Evolutionary conservation across 92 coral and sea anemone species (phyloP).

Genomic region (Umimayanthus chanpuru): DNA sequence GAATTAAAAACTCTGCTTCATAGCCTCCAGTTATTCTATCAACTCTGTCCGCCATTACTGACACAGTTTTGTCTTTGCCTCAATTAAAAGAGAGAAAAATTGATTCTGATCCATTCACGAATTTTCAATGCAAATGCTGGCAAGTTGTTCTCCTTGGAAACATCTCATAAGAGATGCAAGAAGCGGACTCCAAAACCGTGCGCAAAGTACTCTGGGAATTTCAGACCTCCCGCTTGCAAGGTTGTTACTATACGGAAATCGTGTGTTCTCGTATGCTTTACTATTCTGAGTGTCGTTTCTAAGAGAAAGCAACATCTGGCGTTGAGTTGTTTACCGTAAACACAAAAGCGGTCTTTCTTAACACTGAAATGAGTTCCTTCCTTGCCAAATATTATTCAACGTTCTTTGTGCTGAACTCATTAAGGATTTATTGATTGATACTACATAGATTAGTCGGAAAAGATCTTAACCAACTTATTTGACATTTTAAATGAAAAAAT

Average conservation of each 20-base stretch:
- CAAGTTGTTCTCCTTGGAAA: neutral
- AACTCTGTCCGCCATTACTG: slow-evolving; percentile 89
- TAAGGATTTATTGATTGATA: neutral
- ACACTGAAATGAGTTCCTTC: neutral
- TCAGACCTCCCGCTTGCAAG: neutral
- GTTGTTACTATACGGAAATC: neutral
- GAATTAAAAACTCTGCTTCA: slow-evolving; percentile 88
- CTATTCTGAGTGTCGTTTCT: neutral
- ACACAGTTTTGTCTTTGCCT: neutral
- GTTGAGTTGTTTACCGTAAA: neutral
- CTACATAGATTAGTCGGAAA: neutral
- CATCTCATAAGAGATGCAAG: neutral
- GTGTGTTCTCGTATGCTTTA: neutral
- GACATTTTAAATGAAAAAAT: neutral
- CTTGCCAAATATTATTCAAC: neutral
- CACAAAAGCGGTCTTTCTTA: neutral
- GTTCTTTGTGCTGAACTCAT: neutral
- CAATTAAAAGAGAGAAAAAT: neutral
- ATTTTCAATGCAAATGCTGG: neutral
- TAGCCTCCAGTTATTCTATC: slow-evolving; percentile 96
- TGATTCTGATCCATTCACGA: slow-evolving; percentile 9
- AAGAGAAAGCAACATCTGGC: neutral
- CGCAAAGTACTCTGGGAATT: slow-evolving; percentile 12
- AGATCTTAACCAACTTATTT: neutral
- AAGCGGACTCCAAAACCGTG: neutral